Conservation (phyloP, 2,888 invertebrate species). For the Chrysopilus asiliformis region DNA sequence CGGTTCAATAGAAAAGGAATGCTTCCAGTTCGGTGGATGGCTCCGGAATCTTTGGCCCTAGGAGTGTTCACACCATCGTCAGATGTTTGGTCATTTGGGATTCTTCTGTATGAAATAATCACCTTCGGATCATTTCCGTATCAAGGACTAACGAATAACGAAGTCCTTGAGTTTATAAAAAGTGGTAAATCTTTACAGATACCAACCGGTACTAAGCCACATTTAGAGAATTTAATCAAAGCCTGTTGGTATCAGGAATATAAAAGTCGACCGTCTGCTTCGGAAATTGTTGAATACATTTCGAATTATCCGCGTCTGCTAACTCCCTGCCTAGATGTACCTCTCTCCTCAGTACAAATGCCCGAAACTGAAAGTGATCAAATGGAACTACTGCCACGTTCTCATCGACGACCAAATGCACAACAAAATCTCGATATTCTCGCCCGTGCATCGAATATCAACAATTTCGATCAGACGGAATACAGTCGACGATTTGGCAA, state of each 20-base stretch:
- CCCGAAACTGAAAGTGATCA: constrained; percentile 42
- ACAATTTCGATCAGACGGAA: constrained; percentile 13
- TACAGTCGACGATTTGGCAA: too few relatives aligned
- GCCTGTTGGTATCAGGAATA: constrained; percentile 67
- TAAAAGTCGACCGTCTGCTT: constrained; percentile 57
- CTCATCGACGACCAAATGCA: constrained; percentile 18
- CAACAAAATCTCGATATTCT: constrained; percentile 12
- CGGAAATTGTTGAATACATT: constrained; percentile 68
- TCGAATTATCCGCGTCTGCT: constrained; percentile 64
- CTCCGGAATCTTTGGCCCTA: constrained; percentile 70
- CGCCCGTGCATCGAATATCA: constrained; percentile 13
- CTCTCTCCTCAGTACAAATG: constrained; percentile 57
- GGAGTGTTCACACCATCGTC: constrained; percentile 77
- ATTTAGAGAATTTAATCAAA: constrained; percentile 67
- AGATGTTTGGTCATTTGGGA: constrained; percentile 85
- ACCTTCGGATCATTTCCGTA: constrained; percentile 87
- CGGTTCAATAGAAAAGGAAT: constrained; percentile 76
- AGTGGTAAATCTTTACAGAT: constrained; percentile 57
- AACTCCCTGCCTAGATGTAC: constrained; percentile 64
- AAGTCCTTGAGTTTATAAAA: constrained; percentile 71
- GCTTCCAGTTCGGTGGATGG: constrained; percentile 88
- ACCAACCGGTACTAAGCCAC: constrained; percentile 64
- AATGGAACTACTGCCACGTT: constrained; percentile 23
- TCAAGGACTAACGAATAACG: constrained; percentile 71
- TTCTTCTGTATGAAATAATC: constrained; percentile 74